These are phyloP conservation scores for Pandemis heparana DNA, from an alignment of 2,888 invertebrate genomes.

Conservation along the genomic window DNA sequence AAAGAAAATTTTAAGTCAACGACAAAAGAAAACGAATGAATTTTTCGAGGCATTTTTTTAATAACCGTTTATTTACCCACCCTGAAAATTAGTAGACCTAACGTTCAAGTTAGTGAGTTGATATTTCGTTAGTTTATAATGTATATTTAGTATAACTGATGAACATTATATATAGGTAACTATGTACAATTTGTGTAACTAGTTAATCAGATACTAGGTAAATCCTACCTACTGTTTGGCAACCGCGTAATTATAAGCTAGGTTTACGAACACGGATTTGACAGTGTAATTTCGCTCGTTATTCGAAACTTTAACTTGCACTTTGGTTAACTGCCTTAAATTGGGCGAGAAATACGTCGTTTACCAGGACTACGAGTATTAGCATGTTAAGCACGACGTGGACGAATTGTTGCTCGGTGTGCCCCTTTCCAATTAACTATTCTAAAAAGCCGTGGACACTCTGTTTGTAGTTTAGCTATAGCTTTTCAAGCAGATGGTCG, in stretches of 20 bases:
- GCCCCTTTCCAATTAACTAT: no score
- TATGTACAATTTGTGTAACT: not conserved
- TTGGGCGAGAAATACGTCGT: not conserved
- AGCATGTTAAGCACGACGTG: no score
- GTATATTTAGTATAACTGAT: no score
- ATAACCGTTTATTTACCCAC: not conserved
- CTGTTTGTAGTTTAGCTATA: no score
- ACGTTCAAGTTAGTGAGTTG: no score
- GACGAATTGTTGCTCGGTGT: no score
- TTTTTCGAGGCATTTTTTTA: not conserved
- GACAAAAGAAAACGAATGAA: not conserved
- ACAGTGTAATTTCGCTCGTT: constrained; percentile 1
- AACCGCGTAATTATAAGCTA: not conserved
- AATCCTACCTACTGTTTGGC: not conserved
- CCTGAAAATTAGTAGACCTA: not conserved
- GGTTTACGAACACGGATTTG: constrained; percentile 5
- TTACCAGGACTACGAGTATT: not conserved
- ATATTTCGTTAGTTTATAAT: no score
- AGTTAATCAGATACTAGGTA: not conserved
- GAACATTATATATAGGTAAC: not conserved
- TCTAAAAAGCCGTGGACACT: no score
- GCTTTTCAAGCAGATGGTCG: no score
- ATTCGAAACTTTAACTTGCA: constrained; percentile 10
- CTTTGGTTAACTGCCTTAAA: not conserved
- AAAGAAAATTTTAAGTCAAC: not conserved